These are phyloP conservation scores for Hippocampus abdominalis DNA, from an alignment of 2,113 vertebrate genomes.

Conservation along the genomic window DNA sequence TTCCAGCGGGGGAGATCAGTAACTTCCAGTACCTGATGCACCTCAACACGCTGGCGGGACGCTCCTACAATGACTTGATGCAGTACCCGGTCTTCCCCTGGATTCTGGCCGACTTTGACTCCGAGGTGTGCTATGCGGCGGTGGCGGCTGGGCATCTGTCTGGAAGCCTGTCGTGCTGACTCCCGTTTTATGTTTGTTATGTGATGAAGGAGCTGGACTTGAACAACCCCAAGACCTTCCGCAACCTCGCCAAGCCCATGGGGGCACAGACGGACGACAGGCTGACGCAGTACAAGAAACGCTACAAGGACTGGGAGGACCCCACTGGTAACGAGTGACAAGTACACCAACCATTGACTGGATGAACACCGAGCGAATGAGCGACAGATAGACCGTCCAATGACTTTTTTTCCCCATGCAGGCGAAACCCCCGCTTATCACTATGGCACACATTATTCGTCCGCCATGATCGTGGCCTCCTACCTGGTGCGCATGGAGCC, in stretches of 20 bases:
- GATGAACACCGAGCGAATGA: neutral
- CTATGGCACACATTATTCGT: constrained; percentile 97
- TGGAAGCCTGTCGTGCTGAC: neutral
- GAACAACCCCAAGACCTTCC: constrained; percentile 91
- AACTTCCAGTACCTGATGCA: constrained; percentile 99
- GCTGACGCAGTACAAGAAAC: constrained; percentile 93
- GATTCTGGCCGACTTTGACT: constrained; percentile 95
- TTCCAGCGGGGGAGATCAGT: constrained; percentile 95
- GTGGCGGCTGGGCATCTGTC: neutral
- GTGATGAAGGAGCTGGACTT: constrained; percentile 88
- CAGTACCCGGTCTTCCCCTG: constrained; percentile 98
- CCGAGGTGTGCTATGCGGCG: constrained; percentile 73
- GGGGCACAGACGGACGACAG: constrained; percentile 95
- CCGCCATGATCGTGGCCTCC: constrained; percentile 97
- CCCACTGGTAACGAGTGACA: constrained; percentile 78
- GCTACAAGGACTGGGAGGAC: constrained; percentile 98
- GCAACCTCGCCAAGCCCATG: constrained; percentile 95
- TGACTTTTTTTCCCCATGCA: constrained; percentile 38
- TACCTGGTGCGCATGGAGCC: constrained; percentile 97
- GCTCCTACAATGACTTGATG: constrained; percentile 98
- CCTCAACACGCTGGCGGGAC: constrained; percentile 92
- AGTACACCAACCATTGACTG: neutral
- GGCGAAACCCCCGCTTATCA: constrained; percentile 98
- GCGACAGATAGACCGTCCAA: neutral
- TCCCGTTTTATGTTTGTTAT: neutral